phyloP scores from a whole-genome alignment of 2,113 vertebrate genomes.

The Rhodinocichla rosea region DNA sequence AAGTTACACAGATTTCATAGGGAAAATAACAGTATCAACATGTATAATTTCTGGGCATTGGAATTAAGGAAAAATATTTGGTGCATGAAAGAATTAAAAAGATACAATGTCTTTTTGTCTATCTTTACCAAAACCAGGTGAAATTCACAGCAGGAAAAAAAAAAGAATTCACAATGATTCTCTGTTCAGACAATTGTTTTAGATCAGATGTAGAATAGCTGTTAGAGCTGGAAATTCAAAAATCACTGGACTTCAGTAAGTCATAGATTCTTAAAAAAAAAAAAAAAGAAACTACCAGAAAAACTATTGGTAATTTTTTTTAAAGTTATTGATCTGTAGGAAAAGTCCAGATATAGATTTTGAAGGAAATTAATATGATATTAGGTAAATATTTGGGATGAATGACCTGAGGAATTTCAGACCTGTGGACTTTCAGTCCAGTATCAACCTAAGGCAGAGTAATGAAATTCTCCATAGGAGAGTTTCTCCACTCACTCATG shows the following conservation, averaged over 20 bases:
- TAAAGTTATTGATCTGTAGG: neutral
- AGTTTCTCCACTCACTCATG: neutral
- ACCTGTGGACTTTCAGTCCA: neutral
- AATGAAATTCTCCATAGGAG: neutral
- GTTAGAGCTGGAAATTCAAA: neutral
- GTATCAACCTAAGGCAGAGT: neutral
- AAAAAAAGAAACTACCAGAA: neutral
- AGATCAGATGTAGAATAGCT: neutral
- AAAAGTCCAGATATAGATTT: neutral
- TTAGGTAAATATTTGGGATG: neutral
- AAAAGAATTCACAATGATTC: neutral
- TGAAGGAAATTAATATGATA: neutral
- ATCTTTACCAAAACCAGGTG: neutral
- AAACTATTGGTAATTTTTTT: neutral
- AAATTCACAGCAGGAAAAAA: neutral
- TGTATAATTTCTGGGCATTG: neutral
- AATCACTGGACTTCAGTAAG: neutral
- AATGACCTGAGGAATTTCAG: neutral
- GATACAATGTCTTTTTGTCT: rapidly evolving
- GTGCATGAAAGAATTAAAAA: neutral
- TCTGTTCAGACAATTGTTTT: neutral
- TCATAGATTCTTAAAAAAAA: neutral
- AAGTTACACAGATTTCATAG: neutral
- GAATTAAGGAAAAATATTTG: neutral
- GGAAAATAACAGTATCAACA: neutral